Base-by-base conservation (phyloP, 2,888 invertebrate genomes). In the Apodemia zela region DNA sequence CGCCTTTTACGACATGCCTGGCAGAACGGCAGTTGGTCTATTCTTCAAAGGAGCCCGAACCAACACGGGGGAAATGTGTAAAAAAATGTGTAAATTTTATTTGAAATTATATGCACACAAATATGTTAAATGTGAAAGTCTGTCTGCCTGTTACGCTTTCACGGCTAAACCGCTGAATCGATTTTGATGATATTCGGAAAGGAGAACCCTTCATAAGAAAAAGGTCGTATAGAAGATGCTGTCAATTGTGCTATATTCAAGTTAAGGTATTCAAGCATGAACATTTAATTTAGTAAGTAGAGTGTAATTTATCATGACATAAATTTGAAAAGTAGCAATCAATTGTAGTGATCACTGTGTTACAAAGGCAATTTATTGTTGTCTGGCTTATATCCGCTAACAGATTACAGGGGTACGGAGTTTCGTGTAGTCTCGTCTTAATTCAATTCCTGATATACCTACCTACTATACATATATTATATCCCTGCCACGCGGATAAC, bases 371-470 rank as follows among this genome's bases (percentile, higher is more conserved):
- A 57, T 57, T 57, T 57, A 57, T 29, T 25, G 54, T 57, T 57
- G 54, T 57, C 54, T 57, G 54, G 54, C 25, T 57, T 29, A 57
- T 57, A 57, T 57, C 54, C 54, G 54, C 15, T 57, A 21, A 29
- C 25, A 29, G 25, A 57, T 57, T 57, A 57, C 54, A 25, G 29
- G 54, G 54, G 54, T 45, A 45, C 45, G n/a, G 45, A 45, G 25
- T 15, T 57, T 29, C 11, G 54, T n/a, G 45, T 17, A 45, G n/a
- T 45, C 45, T 45, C 45, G 45, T 15, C 42, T 42, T 42, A 42
- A 42, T 42, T 42, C 10, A 10, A 42, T 42, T 42, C 15, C 4
- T 42, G 42, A 42, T 42, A 42, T 29, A 29, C 4, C 4, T 29
- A 29, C 29, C 25, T 38, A 3, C 38, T 15, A 42, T 15, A 42